A percentile compares a stretch with the other conserved stretches of the same genome.
phyloP scores from a whole-genome alignment of 1,140 invertebrate species.

The Drosophila erecta region DNA sequence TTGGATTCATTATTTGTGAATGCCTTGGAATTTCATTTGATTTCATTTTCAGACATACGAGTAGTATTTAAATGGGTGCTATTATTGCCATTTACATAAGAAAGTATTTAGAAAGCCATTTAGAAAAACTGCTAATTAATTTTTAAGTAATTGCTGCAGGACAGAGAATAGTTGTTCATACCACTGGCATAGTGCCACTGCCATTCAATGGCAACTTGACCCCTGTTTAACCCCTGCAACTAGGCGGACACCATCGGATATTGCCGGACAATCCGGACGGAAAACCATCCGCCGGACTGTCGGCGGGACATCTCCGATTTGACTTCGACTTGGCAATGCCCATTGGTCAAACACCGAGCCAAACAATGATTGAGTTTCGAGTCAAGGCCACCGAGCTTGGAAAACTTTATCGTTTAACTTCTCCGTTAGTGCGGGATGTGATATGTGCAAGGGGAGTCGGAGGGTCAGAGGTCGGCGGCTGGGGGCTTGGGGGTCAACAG shows the following conservation, averaged over 20 bases:
- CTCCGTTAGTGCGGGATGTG: background rate
- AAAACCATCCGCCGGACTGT: slow-evolving; percentile 5
- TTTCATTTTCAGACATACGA: no score
- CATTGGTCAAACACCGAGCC: slow-evolving; percentile 27
- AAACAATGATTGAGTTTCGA: slow-evolving; percentile 42
- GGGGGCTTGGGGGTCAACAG: slow-evolving; percentile 16
- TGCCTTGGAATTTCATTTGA: no score
- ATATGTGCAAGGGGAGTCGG: no score
- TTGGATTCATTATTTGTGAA: no score
- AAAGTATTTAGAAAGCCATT: no score
- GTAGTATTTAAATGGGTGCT: no score
- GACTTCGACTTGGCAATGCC: slow-evolving; percentile 11
- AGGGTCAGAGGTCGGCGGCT: no score
- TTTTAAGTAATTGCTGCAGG: no score
- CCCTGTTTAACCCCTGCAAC: background rate
- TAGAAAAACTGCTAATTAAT: no score
- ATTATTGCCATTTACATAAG: no score
- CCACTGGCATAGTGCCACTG: no score
- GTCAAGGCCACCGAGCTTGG: slow-evolving; percentile 50
- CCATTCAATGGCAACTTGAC: background rate
- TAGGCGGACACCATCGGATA: slow-evolving; percentile 7
- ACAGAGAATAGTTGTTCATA: no score
- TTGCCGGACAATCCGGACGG: slow-evolving; percentile 3
- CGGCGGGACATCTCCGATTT: slow-evolving; percentile 6
- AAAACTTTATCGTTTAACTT: slow-evolving; percentile 58